Percentiles rank a stretch among this genome's conserved stretches.
These are phyloP conservation scores for Bombylius major DNA, from an alignment of 2,888 invertebrate genomes.

Conservation along the genomic window DNA sequence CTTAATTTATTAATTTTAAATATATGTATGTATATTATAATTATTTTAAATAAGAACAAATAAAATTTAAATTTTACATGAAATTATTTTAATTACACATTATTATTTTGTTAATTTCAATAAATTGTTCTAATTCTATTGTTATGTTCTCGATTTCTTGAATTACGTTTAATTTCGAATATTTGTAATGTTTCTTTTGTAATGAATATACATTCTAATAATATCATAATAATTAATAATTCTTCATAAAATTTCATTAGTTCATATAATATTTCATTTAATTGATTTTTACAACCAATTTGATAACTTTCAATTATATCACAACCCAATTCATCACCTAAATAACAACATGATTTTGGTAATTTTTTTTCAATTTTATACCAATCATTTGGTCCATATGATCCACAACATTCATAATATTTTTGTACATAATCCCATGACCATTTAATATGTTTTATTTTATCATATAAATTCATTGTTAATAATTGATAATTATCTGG, in stretches of 20 bases:
- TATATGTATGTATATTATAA: too few species aligned
- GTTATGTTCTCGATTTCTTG: too few species aligned
- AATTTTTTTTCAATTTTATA: background rate
- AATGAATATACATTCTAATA: background rate
- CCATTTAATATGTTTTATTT: background rate
- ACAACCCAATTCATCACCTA: background rate
- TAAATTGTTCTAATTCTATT: too few species aligned
- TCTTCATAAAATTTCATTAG: background rate
- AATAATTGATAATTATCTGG: conserved; percentile 4
- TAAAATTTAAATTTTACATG: too few species aligned
- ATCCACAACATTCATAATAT: conserved; percentile 7
- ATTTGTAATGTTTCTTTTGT: too few species aligned
- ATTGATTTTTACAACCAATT: background rate
- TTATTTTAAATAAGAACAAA: too few species aligned
- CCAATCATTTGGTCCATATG: conserved; percentile 4
- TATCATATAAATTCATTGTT: conserved; percentile 5
- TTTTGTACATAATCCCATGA: conserved; percentile 8
- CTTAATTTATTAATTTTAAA: too few species aligned
- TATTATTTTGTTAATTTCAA: too few species aligned
- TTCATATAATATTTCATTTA: background rate
- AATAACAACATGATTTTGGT: conserved; percentile 4
- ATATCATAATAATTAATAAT: conserved; percentile 1
- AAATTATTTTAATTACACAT: too few species aligned
- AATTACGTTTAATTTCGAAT: too few species aligned
- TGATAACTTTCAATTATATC: background rate